Evolutionary conservation across 1,140 invertebrate genomes (phyloP), one percentile per base, ranked within the genome.

Genomic region (Philaenus spumarius): DNA sequence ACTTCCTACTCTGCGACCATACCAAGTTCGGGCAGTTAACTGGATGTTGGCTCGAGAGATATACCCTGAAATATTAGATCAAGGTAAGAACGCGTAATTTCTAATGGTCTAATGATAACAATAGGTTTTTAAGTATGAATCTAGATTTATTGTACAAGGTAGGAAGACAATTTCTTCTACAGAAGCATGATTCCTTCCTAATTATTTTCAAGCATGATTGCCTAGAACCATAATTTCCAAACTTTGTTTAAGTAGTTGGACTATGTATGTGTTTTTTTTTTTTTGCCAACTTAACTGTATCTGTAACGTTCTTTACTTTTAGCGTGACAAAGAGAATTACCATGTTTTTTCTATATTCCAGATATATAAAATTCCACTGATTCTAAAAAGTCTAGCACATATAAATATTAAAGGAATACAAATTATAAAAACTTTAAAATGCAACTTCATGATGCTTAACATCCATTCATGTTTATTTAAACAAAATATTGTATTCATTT

Each of bases 11-110:
- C 68, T 89, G n/a, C 70, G 86, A 54, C 73, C 75, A 5, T 89
- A 89, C 69, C 87, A 89, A 69, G 68, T 74, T 62, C 63, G 75
- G 35, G 84, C 84, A 45, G 82, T 89, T 0, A 64, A 66, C 30
- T 90, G 87, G 87, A 87, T 90, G 84, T 61, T 88, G 1, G 55
- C 68, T 14, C 70, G 76, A 58, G 84, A 86, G 72, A 61, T 66
- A 50, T 1, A 48, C 2, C 30, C 46, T 53, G n/a, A 14, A 22
- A 34, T 26, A 47, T 48, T 15, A 15, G 43, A 46, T 12, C 9
- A 46, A 11, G 43, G 43, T 12, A 46, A 46, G 3, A 46, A 20
- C 20, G n/a, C 40, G 6, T 15, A 43, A 4, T 43, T 23, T 40
- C 34, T 34, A 15, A 14, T 42, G 19, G 12, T 40, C n/a, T 14